A percentile compares a stretch with the other conserved stretches of the same genome.
Evolutionary conservation across 1,140 invertebrate species (phyloP).

Genomic region (Plectus sambesii): DNA sequence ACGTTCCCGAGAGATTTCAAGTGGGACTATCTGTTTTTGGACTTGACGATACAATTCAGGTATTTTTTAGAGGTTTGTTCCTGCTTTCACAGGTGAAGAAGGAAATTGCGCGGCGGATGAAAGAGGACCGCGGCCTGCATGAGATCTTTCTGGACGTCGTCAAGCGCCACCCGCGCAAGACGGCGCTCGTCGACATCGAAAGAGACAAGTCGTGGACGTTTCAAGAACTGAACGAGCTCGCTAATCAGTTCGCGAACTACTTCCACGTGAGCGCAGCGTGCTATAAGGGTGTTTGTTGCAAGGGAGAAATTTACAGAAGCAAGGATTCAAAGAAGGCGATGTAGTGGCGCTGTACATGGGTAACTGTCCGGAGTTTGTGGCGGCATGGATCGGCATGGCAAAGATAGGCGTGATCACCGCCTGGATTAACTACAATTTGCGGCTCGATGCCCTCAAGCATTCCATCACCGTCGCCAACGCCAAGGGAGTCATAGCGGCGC

Average conservation of each 20-base stretch:
- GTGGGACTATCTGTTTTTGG: no score
- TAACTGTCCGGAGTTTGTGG: conserved; percentile 39
- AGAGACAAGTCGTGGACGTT: no score
- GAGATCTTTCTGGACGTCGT: conserved; percentile 40
- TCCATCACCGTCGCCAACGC: conserved; percentile 40
- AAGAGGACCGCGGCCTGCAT: conserved; percentile 36
- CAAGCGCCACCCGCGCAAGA: conserved; percentile 21
- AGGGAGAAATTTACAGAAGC: conserved; percentile 21
- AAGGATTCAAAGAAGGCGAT: conserved; percentile 53
- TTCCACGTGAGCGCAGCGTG: conserved; percentile 8
- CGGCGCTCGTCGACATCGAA: conserved; percentile 37
- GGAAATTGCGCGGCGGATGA: conserved; percentile 30
- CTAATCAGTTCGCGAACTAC: conserved; percentile 10
- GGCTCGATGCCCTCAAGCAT: conserved; percentile 61
- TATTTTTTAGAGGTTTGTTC: conserved; percentile 31
- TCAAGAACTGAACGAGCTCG: conserved; percentile 3
- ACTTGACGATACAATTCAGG: no score
- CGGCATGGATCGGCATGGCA: conserved; percentile 15
- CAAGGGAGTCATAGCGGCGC: conserved; percentile 3
- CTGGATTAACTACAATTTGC: conserved; percentile 71
- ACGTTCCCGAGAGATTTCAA: no score
- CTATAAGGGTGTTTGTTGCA: no score
- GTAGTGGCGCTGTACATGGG: conserved; percentile 71
- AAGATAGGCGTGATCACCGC: conserved; percentile 67
- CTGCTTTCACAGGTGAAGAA: conserved; percentile 35